These are phyloP conservation scores for Electrona antarctica DNA, from an alignment of 2,113 vertebrate genomes.

Conservation along the genomic window DNA sequence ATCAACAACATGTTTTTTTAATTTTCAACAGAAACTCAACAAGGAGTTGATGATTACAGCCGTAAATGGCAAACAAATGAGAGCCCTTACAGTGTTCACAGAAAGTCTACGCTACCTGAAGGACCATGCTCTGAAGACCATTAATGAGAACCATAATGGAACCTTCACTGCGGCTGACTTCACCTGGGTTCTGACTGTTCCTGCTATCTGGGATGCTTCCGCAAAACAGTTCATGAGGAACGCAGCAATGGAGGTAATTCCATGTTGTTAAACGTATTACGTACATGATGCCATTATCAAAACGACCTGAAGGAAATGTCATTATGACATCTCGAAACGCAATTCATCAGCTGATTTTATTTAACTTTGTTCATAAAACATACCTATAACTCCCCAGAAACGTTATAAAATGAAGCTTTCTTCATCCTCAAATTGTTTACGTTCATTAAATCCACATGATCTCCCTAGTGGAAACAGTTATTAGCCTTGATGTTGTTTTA, in stretches of 20 bases:
- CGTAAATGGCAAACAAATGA: conserved; percentile 16
- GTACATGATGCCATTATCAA: not conserved
- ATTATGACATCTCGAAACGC: no score
- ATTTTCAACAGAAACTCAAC: rapidly evolving
- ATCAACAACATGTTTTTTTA: no score
- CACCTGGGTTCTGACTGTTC: conserved; percentile 69
- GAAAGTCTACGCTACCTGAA: conserved; percentile 47
- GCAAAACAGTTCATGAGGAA: no score
- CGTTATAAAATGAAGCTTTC: no score
- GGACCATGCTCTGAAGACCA: conserved; percentile 42
- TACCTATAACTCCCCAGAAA: no score
- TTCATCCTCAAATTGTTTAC: no score
- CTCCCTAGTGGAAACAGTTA: no score
- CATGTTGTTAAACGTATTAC: no score
- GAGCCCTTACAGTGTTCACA: conserved; percentile 35
- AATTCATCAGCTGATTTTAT: no score
- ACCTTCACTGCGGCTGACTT: conserved; percentile 26
- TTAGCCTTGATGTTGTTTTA: no score
- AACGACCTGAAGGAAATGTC: not conserved
- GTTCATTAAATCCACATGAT: no score
- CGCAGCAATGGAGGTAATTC: conserved; percentile 56
- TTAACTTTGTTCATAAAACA: no score
- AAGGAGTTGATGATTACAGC: not conserved
- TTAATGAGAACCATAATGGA: rapidly evolving
- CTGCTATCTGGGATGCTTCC: conserved; percentile 72